phyloP scores from a whole-genome alignment of 2,797 vertebrate genomes.

The Valencia hispanica region DNA sequence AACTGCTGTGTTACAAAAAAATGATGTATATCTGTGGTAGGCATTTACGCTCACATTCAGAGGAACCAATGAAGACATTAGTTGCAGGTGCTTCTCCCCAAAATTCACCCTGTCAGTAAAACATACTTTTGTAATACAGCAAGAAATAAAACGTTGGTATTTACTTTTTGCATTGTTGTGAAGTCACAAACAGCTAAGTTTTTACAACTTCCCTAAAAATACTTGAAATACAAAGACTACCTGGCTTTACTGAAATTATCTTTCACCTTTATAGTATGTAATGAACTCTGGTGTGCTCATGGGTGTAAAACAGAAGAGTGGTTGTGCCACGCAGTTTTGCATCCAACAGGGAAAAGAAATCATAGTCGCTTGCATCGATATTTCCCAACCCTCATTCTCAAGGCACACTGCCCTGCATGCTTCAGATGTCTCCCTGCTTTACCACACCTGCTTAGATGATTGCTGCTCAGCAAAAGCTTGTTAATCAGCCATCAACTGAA shows the following conservation, averaged over 20 bases:
- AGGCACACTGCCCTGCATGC: too few relatives aligned
- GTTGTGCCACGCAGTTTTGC: slow-evolving; percentile 51
- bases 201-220: neutral
- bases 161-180: neutral
- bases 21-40: slow-evolving; percentile 63
- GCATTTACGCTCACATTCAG: slow-evolving; percentile 36
- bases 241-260: slow-evolving; percentile 26
- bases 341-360: slow-evolving; percentile 60
- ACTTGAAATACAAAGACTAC: slow-evolving; percentile 1
- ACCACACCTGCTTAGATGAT: too few relatives aligned
- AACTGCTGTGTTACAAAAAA: slow-evolving; percentile 68
- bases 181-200: neutral
- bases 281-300: slow-evolving; percentile 42
- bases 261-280: slow-evolving; percentile 48
- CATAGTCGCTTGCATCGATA: slow-evolving; percentile 60
- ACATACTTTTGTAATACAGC: slow-evolving; percentile 16
- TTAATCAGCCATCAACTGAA: too few relatives aligned
- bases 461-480: too few relatives aligned
- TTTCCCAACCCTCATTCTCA: too few relatives aligned
- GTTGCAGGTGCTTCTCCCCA: slow-evolving; percentile 30
- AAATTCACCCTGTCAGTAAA: slow-evolving; percentile 51
- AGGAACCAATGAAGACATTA: slow-evolving; percentile 29
- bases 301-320: slow-evolving; percentile 49
- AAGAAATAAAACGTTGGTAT: neutral
- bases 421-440: too few relatives aligned